Evolutionary conservation across 2,888 invertebrate species (phyloP).

Genomic region (Acleris laterana): DNA sequence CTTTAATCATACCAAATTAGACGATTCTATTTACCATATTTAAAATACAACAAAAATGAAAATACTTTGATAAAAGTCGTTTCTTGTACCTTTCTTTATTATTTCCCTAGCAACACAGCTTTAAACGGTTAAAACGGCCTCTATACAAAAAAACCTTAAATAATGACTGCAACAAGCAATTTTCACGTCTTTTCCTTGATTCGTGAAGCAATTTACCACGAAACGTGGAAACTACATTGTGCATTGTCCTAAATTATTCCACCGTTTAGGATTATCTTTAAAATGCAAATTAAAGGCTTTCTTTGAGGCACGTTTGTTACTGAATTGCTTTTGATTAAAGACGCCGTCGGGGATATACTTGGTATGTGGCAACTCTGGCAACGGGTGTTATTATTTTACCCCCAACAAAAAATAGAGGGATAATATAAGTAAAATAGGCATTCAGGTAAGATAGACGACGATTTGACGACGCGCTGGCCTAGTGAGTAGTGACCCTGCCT

Average conservation of each 20-base stretch:
- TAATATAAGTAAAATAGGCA: too few relatives aligned
- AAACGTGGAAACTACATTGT: slow-evolving; percentile 26
- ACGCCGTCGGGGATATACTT: background rate
- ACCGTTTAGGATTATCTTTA: slow-evolving; percentile 30
- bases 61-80: too few relatives aligned
- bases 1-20: too few relatives aligned
- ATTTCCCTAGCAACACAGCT: too few relatives aligned
- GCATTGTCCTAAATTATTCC: slow-evolving; percentile 27
- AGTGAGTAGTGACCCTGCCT: too few relatives aligned
- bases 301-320: slow-evolving; percentile 26
- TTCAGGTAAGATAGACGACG: too few relatives aligned
- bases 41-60: too few relatives aligned
- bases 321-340: slow-evolving; percentile 35
- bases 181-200: slow-evolving; percentile 8
- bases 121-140: too few relatives aligned
- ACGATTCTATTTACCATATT: too few relatives aligned
- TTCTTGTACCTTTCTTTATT: too few relatives aligned
- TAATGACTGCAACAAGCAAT: background rate
- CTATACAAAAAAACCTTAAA: too few relatives aligned
- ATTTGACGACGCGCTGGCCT: too few relatives aligned
- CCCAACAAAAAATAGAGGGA: background rate
- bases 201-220: background rate
- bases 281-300: slow-evolving; percentile 29
- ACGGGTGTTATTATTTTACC: background rate
- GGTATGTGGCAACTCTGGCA: background rate